Evolutionary conservation across 2,113 vertebrate genomes (phyloP).

Genomic region (Scartelaos histophorus): DNA sequence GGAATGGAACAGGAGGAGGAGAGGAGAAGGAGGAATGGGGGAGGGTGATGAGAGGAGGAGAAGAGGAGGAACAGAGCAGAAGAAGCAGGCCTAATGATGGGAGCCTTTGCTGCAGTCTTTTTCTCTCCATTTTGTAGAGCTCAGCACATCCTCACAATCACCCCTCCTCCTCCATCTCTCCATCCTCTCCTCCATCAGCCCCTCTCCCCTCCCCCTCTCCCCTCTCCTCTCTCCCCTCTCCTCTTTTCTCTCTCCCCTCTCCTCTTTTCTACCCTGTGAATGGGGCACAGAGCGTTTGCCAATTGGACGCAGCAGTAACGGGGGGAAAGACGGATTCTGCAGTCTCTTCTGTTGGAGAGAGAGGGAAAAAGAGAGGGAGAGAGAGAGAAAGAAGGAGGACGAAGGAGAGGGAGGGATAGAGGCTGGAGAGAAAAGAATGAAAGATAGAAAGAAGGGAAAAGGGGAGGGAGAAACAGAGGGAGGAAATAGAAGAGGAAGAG

Average conservation of each 20-base stretch:
- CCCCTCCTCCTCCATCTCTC: constrained; percentile 9
- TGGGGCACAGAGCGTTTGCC: not conserved
- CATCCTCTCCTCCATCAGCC: constrained; percentile 38
- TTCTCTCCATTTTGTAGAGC: constrained; percentile 76
- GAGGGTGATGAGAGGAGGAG: too few relatives aligned
- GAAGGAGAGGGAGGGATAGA: too few relatives aligned
- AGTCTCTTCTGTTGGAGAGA: not conserved
- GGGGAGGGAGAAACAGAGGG: too few relatives aligned
- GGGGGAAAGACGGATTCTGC: not conserved
- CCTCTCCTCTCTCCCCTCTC: constrained; percentile 29
- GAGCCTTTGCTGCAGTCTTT: constrained; percentile 77
- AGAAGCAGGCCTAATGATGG: constrained; percentile 74
- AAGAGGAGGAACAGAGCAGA: too few relatives aligned
- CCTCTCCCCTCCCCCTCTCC: constrained; percentile 54
- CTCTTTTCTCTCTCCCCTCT: constrained; percentile 28
- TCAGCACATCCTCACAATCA: constrained; percentile 73
- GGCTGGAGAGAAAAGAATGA: too few relatives aligned
- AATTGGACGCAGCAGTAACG: not conserved
- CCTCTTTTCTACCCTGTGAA: not conserved
- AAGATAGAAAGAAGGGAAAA: too few relatives aligned
- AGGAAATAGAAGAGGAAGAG: too few relatives aligned
- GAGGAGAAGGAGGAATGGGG: too few relatives aligned
- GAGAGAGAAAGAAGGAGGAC: not conserved
- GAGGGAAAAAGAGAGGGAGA: not conserved
- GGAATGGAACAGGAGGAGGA: too few relatives aligned